Conservation (phyloP, 2,888 invertebrate genomes). For the Chalcosyrphus nemorum region DNA sequence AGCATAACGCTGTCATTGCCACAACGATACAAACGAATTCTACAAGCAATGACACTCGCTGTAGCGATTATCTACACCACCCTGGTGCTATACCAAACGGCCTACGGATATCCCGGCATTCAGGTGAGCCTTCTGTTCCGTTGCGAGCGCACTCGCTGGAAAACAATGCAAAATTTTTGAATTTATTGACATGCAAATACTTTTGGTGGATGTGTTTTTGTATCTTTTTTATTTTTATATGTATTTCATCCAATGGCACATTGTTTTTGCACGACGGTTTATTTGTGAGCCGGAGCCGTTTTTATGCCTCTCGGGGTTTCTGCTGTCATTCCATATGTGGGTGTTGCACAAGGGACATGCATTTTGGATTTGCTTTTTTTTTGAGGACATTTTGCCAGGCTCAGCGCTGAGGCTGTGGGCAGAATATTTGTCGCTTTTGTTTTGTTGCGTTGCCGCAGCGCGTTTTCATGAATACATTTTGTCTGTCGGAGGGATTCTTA, state of each 20-base stretch:
- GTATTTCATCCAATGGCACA: conserved; percentile 14
- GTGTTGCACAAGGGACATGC: conserved; percentile 70
- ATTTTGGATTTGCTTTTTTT: conserved; percentile 24
- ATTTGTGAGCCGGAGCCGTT: conserved; percentile 59
- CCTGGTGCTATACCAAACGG: conserved; percentile 81
- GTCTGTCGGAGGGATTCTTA: conserved; percentile 60
- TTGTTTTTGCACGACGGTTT: conserved; percentile 46
- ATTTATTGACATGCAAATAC: conserved; percentile 73
- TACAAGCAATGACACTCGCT: conserved; percentile 82
- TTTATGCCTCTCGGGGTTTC: conserved; percentile 70
- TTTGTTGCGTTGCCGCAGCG: neutral
- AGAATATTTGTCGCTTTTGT: conserved; percentile 34
- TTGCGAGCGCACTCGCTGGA: neutral
- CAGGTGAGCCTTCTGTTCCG: conserved; percentile 77
- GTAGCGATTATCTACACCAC: conserved; percentile 81
- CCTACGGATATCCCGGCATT: conserved; percentile 81
- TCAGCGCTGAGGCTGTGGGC: conserved; percentile 40
- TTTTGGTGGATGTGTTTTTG: conserved; percentile 34
- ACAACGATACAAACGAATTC: conserved; percentile 82
- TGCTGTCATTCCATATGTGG: conserved; percentile 71
- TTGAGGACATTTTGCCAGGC: conserved; percentile 28
- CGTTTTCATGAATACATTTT: conserved; percentile 54
- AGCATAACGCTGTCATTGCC: conserved; percentile 82
- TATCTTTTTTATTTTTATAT: conserved; percentile 18
- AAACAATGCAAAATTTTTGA: conserved; percentile 66